These are phyloP conservation scores for Lophotriccus pileatus DNA, from an alignment of 2,797 vertebrate genomes.

Conservation along the genomic window DNA sequence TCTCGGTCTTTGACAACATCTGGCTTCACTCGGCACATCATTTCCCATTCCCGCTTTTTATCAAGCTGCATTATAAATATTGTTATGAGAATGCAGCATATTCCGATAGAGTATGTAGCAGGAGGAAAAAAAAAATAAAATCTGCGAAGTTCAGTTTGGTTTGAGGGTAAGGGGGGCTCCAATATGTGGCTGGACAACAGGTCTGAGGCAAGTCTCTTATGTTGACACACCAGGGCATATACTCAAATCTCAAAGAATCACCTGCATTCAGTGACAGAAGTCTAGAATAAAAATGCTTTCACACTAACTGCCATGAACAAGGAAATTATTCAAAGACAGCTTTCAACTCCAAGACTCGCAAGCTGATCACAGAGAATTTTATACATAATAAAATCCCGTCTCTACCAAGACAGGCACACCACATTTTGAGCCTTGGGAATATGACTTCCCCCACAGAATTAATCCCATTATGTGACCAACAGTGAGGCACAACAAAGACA, in stretches of 20 bases:
- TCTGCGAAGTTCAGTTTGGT: neutral
- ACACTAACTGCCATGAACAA: neutral
- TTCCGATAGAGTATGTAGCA: neutral
- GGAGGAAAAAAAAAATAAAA: neutral
- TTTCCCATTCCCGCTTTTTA: slow-evolving; percentile 90
- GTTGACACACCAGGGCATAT: neutral
- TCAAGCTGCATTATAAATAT: slow-evolving; percentile 79
- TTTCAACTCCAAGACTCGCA: neutral
- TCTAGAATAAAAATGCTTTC: neutral
- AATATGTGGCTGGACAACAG: neutral
- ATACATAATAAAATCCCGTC: neutral
- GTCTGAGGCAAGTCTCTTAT: neutral
- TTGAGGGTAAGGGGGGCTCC: neutral
- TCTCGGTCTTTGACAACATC: slow-evolving; percentile 87
- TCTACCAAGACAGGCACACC: neutral
- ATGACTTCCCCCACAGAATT: neutral
- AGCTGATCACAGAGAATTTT: neutral
- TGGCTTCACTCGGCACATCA: slow-evolving; percentile 91
- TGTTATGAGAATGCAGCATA: slow-evolving; percentile 43
- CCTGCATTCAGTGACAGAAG: neutral
- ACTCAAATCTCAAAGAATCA: neutral
- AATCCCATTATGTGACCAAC: neutral
- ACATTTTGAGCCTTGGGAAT: neutral
- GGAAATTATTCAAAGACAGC: neutral
- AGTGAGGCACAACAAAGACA: rapidly evolving